A percentile compares a stretch with the other conserved stretches of the same genome.
Conservation (phyloP, 2,888 invertebrate species). For the Dasypogon diadema region DNA sequence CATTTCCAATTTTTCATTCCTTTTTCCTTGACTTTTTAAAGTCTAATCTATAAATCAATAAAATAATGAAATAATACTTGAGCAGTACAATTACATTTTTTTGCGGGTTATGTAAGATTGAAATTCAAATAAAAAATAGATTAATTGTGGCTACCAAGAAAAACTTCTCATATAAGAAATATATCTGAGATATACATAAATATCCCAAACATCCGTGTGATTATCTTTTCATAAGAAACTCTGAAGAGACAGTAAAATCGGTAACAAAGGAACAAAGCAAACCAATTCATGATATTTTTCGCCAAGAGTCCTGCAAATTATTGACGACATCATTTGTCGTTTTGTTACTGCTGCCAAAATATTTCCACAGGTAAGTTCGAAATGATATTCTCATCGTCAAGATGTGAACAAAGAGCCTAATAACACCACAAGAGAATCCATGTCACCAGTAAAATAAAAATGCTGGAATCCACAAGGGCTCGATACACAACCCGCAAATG, state of each 20-base stretch:
- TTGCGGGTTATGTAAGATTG: too few relatives aligned
- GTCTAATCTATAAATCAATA: too few relatives aligned
- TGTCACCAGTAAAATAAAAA: not conserved
- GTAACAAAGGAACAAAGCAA: not conserved
- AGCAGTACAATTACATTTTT: too few relatives aligned
- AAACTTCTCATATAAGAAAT: too few relatives aligned
- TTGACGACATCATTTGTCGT: slow-evolving; percentile 28
- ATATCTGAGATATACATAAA: too few relatives aligned
- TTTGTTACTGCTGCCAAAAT: slow-evolving; percentile 35
- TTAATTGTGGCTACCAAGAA: too few relatives aligned
- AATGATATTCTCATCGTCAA: not conserved
- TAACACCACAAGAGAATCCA: not conserved
- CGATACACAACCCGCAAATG: slow-evolving; percentile 38
- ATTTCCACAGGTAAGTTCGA: slow-evolving; percentile 28
- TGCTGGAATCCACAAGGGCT: not conserved
- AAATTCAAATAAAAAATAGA: too few relatives aligned
- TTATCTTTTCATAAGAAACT: too few relatives aligned
- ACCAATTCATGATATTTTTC: slow-evolving; percentile 32
- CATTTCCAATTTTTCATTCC: too few relatives aligned
- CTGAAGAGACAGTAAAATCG: slow-evolving; percentile 7
- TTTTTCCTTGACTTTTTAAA: too few relatives aligned
- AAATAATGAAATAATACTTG: too few relatives aligned
- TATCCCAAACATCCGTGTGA: too few relatives aligned
- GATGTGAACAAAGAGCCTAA: not conserved
- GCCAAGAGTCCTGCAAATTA: slow-evolving; percentile 11